Base-by-base conservation (phyloP, 1,140 invertebrate genomes). In the Heliconius congener region DNA sequence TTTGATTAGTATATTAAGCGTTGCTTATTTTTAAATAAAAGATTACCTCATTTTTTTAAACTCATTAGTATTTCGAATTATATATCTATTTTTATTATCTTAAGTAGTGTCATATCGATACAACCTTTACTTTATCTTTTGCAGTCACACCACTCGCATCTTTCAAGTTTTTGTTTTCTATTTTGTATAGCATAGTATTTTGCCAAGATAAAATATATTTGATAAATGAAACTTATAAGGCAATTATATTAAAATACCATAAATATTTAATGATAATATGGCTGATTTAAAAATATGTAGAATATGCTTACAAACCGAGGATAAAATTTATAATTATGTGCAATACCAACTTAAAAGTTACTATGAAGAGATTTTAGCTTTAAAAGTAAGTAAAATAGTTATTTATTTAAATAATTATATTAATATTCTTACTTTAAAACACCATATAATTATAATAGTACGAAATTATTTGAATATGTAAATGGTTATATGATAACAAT, bases 291-390 rank as follows among this genome's bases (percentile, higher is more conserved):
- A 91, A 78, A 86, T 93, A 81, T 93, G 92, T 76, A 84, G 92
- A 81, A 90, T 92, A 81, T 93, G 92, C 74, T 81, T 93, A 42
- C 78, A 85, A 71, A 90, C 88, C 2, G 86, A 89, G 55, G 76
- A 79, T 23, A 92, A 91, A 83, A 71, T 87, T n/a, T 93, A 91
- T 81, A 86, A 86, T 70, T 88, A 83, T 74, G 82, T 90, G 80
- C 82, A 78, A 76, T 90, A 79, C 82, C 86, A 88, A 71, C 79
- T 93, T 0, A 90, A 90, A 81, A 84, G 81, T 19, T 90, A 88
- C 86, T 92, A 93, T 79, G 92, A 92, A 85, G 92, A 92, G 87
- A 80, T 92, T 80, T 83, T 90, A 84, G 85, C 84, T 39, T 79
- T 87, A 78, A 86, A 91, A 86, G 91, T 89, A 85, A 91, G 85